Evolutionary conservation across 2,113 vertebrate species (phyloP).

Genomic region (Microcebus tavaratra): DNA sequence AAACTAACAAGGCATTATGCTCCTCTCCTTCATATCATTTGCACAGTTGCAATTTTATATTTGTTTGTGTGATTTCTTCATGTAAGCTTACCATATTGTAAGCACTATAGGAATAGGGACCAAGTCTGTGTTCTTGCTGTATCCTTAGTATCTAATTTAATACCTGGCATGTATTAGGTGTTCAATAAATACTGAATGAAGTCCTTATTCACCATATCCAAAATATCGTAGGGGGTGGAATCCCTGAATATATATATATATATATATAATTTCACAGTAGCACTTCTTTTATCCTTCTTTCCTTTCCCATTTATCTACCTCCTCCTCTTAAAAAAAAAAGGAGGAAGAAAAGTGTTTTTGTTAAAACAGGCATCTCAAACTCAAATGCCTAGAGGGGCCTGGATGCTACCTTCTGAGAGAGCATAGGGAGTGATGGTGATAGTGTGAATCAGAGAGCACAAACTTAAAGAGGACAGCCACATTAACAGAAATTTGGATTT

Average conservation of each 20-base stretch:
- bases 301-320: neutral
- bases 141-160: neutral
- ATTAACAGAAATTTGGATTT: conserved; percentile 1
- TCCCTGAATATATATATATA: neutral
- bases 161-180: neutral
- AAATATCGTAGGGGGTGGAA: neutral
- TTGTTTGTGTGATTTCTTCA: neutral
- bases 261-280: neutral
- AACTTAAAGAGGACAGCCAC: neutral
- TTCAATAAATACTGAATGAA: conserved; percentile 20
- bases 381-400: neutral
- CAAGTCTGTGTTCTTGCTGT: neutral
- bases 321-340: neutral
- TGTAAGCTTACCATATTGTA: neutral
- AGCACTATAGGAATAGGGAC: neutral
- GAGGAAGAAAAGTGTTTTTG: neutral
- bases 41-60: neutral
- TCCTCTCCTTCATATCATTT: neutral
- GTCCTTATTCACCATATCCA: neutral
- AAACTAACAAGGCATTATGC: neutral
- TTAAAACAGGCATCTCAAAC: conserved; percentile 10
- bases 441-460: neutral
- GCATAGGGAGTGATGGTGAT: neutral
- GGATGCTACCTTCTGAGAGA: neutral
- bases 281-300: neutral